Evolutionary conservation across 2,113 vertebrate species (phyloP).

Genomic region (Anguilla japonica): DNA sequence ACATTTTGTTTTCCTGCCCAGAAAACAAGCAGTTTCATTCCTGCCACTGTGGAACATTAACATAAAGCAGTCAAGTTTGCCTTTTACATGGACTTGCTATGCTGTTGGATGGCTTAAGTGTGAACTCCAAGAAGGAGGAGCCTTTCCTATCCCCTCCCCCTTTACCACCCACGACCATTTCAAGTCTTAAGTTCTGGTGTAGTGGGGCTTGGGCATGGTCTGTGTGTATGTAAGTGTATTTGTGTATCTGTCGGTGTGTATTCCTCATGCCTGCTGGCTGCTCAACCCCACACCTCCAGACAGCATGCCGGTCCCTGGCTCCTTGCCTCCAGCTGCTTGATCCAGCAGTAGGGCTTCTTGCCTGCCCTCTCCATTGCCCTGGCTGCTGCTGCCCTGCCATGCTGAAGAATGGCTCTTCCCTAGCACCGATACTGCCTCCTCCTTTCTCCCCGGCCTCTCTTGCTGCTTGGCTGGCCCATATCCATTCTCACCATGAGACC

Average conservation of each 20-base stretch:
- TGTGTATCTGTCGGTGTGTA: not conserved
- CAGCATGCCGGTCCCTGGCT: conserved; percentile 73
- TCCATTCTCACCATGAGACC: conserved; percentile 71
- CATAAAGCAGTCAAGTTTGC: conserved; percentile 37
- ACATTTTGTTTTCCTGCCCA: conserved; percentile 37
- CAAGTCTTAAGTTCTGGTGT: not conserved
- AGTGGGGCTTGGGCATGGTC: not conserved
- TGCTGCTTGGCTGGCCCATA: conserved; percentile 69
- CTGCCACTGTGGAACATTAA: conserved; percentile 51
- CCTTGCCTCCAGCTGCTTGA: conserved; percentile 66
- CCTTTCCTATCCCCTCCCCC: conserved; percentile 18
- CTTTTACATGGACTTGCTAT: conserved; percentile 31
- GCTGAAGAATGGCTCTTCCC: conserved; percentile 69
- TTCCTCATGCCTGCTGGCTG: conserved; percentile 72
- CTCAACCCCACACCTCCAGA: conserved; percentile 73
- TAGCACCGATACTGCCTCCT: conserved; percentile 73
- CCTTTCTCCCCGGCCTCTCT: conserved; percentile 76
- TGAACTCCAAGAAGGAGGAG: conserved; percentile 34
- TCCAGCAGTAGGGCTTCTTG: conserved; percentile 57
- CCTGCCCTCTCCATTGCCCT: conserved; percentile 72
- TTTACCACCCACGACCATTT: conserved; percentile 3
- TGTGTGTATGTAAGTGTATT: not conserved
- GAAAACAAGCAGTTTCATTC: conserved; percentile 20
- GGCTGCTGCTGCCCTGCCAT: conserved; percentile 75
- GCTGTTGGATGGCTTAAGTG: conserved; percentile 60